Evolutionary conservation across 2,797 vertebrate genomes (phyloP).

Genomic region (Bryconaethiops microstoma): DNA sequence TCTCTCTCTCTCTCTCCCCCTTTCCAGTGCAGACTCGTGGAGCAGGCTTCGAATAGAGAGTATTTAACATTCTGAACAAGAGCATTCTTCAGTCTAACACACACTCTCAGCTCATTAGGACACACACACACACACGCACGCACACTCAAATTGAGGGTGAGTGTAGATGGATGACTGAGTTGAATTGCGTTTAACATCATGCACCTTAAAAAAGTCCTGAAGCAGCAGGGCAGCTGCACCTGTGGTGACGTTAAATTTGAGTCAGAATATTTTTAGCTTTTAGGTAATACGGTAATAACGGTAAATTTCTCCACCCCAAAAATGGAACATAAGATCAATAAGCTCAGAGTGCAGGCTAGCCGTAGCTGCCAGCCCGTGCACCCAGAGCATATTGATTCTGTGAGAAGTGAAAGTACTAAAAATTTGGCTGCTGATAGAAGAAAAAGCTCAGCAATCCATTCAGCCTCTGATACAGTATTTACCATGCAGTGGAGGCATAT

Average conservation of each 20-base stretch:
- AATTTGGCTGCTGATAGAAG: background rate
- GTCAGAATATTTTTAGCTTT: background rate
- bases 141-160: slow-evolving; percentile 4
- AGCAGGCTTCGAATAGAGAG: slow-evolving; percentile 48
- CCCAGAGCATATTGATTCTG: background rate
- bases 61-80: slow-evolving; percentile 65
- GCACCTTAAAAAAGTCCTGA: slow-evolving; percentile 1
- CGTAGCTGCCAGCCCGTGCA: background rate
- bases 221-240: background rate
- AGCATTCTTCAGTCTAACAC: slow-evolving; percentile 43
- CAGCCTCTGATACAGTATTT: slow-evolving; percentile 19
- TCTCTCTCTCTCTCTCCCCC: background rate
- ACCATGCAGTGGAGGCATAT: background rate
- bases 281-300: background rate
- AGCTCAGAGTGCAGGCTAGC: background rate
- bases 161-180: slow-evolving; percentile 18
- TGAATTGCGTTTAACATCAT: slow-evolving; percentile 35
- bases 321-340: background rate
- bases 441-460: slow-evolving; percentile 3
- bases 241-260: background rate
- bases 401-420: background rate
- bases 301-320: background rate
- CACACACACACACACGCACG: slow-evolving; percentile 19
- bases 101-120: slow-evolving; percentile 43
- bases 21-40: slow-evolving; percentile 54